phyloP scores from a whole-genome alignment of 2,888 invertebrate species.

The Laothoe populi region DNA sequence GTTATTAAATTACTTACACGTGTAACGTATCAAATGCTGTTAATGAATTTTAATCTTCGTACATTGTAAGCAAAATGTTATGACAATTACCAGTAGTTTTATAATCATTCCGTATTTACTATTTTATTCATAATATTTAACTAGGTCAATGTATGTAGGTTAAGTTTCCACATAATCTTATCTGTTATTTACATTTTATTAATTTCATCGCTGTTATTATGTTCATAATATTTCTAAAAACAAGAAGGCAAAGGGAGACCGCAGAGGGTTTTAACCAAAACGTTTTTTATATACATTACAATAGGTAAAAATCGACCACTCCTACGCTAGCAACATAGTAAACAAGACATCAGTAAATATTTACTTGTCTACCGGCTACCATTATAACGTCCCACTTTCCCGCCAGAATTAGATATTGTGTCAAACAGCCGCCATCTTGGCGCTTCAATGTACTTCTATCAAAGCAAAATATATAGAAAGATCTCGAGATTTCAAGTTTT shows the following conservation, averaged over 20 bases:
- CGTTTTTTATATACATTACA: too few relatives aligned
- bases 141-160: not conserved
- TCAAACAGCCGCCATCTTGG: constrained; percentile 48
- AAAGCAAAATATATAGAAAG: not conserved
- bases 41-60: too few relatives aligned
- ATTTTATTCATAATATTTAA: constrained; percentile 2
- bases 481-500: not conserved
- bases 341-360: too few relatives aligned
- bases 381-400: constrained; percentile 50
- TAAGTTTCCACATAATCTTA: not conserved
- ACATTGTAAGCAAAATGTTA: too few relatives aligned
- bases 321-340: not conserved
- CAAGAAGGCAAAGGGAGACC: not conserved
- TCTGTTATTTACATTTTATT: not conserved
- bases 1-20: too few relatives aligned
- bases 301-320: too few relatives aligned
- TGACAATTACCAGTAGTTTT: too few relatives aligned
- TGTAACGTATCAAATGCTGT: too few relatives aligned
- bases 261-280: too few relatives aligned
- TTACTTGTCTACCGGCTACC: too few relatives aligned
- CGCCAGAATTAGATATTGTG: constrained; percentile 56
- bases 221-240: not conserved
- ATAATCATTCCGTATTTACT: too few relatives aligned
- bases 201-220: not conserved
- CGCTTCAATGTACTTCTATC: constrained; percentile 10